Percentiles rank a stretch among this genome's conserved stretches.
phyloP scores from a whole-genome alignment of 2,797 vertebrate genomes.

The Rousettus madagascariensis region DNA sequence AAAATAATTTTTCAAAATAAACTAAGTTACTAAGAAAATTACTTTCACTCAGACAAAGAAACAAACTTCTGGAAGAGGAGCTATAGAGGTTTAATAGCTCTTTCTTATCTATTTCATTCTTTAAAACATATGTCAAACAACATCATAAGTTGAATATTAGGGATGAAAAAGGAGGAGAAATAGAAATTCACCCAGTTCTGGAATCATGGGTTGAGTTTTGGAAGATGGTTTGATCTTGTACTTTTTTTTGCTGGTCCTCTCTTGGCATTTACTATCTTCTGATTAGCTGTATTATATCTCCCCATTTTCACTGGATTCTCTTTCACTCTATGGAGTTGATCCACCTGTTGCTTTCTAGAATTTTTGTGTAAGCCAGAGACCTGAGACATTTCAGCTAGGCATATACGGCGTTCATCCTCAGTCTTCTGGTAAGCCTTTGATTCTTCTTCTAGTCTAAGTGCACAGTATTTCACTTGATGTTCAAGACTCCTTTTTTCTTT shows the following conservation, averaged over 20 bases:
- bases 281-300: constrained; percentile 71
- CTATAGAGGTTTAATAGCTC: not conserved
- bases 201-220: constrained; percentile 82
- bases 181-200: constrained; percentile 5
- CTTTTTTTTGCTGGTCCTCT: constrained; percentile 79
- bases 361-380: not conserved
- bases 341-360: not conserved
- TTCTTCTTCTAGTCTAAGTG: constrained; percentile 2
- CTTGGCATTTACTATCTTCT: constrained; percentile 77
- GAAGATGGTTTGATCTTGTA: constrained; percentile 77
- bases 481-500: constrained; percentile 38
- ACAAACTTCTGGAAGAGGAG: constrained; percentile 27
- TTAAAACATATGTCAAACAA: constrained; percentile 2
- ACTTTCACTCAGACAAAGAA: constrained; percentile 16
- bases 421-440: not conserved
- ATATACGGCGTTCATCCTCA: not conserved
- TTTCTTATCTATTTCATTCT: constrained; percentile 51
- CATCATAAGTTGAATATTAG: constrained; percentile 31
- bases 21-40: not conserved
- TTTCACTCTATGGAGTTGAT: not conserved
- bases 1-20: not conserved
- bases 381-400: not conserved
- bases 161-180: constrained; percentile 36
- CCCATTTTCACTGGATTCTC: constrained; percentile 17
- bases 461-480: constrained; percentile 9